Percentiles rank a stretch among this genome's conserved stretches.
Conservation (phyloP, 2,888 invertebrate species). For the Phortica okadai region DNA sequence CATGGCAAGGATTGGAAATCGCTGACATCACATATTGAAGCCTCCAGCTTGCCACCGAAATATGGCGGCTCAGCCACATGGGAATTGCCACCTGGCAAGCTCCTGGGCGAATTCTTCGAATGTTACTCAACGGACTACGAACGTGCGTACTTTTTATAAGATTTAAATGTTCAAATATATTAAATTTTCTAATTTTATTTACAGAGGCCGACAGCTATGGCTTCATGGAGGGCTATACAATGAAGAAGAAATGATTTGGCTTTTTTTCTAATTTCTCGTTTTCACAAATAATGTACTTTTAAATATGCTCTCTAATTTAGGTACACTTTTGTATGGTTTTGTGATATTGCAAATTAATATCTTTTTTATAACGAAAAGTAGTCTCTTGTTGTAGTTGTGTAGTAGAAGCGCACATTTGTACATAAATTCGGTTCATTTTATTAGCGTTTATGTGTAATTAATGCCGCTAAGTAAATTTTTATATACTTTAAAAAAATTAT, state of each 20-base stretch:
- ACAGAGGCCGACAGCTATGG: conserved; percentile 80
- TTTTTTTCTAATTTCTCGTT: conserved; percentile 36
- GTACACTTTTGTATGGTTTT: conserved; percentile 51
- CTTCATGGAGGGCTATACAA: conserved; percentile 76
- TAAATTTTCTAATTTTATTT: not conserved
- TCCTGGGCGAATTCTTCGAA: conserved; percentile 82
- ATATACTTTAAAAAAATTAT: not conserved
- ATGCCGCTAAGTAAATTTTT: too few relatives aligned
- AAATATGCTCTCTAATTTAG: conserved; percentile 3
- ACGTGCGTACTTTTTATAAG: conserved; percentile 74
- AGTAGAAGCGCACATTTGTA: conserved; percentile 29
- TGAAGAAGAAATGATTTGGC: conserved; percentile 57
- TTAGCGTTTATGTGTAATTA: not conserved
- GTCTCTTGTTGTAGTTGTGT: conserved; percentile 31
- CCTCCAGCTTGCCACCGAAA: conserved; percentile 79
- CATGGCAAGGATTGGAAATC: conserved; percentile 83
- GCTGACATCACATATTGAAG: conserved; percentile 80
- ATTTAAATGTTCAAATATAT: too few relatives aligned
- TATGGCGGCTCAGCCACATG: conserved; percentile 83
- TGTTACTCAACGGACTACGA: conserved; percentile 83
- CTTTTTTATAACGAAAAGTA: conserved; percentile 37
- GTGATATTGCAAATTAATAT: conserved; percentile 66
- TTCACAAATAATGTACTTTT: too few relatives aligned
- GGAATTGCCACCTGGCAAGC: conserved; percentile 79
- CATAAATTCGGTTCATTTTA: conserved; percentile 17